These are phyloP conservation scores for Syncerus caffer DNA, from an alignment of 2,797 vertebrate genomes.

Conservation along the genomic window DNA sequence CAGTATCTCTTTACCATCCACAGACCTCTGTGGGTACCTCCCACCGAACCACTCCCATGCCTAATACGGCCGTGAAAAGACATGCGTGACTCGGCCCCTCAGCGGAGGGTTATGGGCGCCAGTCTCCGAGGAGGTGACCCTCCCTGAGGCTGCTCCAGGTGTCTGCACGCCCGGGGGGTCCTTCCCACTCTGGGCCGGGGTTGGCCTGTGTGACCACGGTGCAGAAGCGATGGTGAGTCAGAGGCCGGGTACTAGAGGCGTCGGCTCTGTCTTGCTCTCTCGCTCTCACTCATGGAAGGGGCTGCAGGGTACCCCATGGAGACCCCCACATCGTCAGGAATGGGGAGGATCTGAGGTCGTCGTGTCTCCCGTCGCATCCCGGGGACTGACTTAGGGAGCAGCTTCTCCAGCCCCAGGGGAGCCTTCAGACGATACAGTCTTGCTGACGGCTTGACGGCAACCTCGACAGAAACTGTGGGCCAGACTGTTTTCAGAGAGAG, in stretches of 20 bases:
- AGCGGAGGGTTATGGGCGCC: neutral
- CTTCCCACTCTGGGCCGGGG: neutral
- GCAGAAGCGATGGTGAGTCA: neutral
- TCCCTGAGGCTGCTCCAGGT: neutral
- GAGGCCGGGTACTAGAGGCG: too few species aligned
- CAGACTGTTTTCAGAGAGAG: neutral
- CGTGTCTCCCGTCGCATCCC: accelerated
- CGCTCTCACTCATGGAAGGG: neutral
- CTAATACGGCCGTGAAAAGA: neutral
- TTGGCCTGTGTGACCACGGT: neutral
- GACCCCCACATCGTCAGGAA: neutral
- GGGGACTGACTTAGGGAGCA: neutral
- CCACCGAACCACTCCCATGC: accelerated
- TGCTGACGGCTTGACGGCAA: neutral
- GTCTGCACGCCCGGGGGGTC: too few species aligned
- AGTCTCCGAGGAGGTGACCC: accelerated
- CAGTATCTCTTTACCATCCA: neutral
- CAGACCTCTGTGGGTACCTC: neutral
- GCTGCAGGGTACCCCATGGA: neutral
- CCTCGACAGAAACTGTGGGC: accelerated
- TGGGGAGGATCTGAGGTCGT: neutral
- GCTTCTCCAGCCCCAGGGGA: neutral
- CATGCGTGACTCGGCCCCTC: neutral
- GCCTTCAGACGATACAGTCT: neutral
- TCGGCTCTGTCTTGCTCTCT: neutral